These are phyloP conservation scores for Hemibagrus wyckioides DNA, from an alignment of 2,113 vertebrate species.

Conservation along the genomic window DNA sequence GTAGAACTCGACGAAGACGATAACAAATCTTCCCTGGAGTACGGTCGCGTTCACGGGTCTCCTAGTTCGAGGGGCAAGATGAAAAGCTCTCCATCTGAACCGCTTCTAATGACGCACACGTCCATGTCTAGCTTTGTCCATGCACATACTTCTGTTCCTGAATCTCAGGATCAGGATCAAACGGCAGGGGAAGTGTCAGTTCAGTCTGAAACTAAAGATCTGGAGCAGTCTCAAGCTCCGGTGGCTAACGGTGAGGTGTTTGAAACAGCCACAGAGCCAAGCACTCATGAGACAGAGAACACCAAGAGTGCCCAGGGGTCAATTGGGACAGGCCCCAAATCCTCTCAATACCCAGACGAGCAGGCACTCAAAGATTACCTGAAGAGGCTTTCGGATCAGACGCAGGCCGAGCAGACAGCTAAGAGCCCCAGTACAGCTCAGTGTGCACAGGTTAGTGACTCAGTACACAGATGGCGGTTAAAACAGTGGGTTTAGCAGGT, in stretches of 20 bases:
- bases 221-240: conserved; percentile 34
- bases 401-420: conserved; percentile 63
- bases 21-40: conserved; percentile 47
- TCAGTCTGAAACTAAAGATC: background rate
- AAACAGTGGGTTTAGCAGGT: background rate
- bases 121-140: conserved; percentile 20
- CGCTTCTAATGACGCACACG: conserved; percentile 54
- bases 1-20: conserved; percentile 75
- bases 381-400: conserved; percentile 72
- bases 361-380: conserved; percentile 79
- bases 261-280: conserved; percentile 20
- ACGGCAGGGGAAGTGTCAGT: background rate
- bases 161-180: conserved; percentile 21
- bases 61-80: conserved; percentile 20
- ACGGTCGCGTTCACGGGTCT: background rate
- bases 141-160: background rate
- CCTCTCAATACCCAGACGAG: conserved; percentile 72
- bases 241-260: conserved; percentile 54
- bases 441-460: conserved; percentile 63
- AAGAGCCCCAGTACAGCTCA: conserved; percentile 61
- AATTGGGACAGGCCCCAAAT: conserved; percentile 56
- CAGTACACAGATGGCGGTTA: background rate
- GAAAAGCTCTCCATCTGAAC: conserved; percentile 66
- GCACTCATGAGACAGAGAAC: background rate
- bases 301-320: conserved; percentile 18